Conservation (phyloP, 2,797 vertebrate genomes). For the Lutjanus argentimaculatus region DNA sequence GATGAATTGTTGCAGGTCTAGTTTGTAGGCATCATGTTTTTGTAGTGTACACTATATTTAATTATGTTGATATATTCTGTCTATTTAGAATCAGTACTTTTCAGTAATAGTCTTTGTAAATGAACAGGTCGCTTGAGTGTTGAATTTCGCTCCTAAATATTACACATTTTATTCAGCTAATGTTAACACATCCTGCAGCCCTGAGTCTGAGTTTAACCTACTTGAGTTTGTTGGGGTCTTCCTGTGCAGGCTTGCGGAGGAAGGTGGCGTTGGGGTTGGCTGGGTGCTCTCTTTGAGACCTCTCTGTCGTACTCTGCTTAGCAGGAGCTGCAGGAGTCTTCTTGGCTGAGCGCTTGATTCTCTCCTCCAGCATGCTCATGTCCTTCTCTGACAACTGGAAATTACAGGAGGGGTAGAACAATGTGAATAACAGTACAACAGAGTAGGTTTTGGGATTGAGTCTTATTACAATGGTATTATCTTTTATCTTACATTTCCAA, state of each 20-base stretch:
- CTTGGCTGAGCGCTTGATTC: conserved; percentile 98
- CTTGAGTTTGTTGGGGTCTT: conserved; percentile 97
- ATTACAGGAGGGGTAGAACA: background rate
- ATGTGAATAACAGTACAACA: background rate
- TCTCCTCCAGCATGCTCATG: conserved; percentile 99
- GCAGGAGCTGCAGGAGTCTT: conserved; percentile 87
- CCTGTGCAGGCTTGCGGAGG: conserved; percentile 91
- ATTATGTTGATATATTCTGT: background rate
- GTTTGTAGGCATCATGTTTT: background rate
- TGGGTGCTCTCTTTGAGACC: conserved; percentile 86
- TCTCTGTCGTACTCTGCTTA: conserved; percentile 88
- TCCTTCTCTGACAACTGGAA: conserved; percentile 97
- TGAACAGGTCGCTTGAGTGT: background rate
- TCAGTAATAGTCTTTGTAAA: background rate
- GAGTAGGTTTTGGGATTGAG: background rate
- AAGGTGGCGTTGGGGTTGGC: conserved; percentile 88
- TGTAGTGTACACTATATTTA: background rate
- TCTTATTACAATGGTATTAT: background rate
- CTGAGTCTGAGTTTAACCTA: conserved; percentile 77
- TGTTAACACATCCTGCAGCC: background rate
- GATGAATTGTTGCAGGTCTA: no score
- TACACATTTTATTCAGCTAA: background rate
- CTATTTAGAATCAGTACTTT: background rate
- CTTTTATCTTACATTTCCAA: conserved; percentile 92
- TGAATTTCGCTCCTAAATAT: background rate